Percentiles rank a stretch among this genome's conserved stretches.
Conservation (phyloP, 2,888 invertebrate species). For the Drosophila vallismaia region DNA sequence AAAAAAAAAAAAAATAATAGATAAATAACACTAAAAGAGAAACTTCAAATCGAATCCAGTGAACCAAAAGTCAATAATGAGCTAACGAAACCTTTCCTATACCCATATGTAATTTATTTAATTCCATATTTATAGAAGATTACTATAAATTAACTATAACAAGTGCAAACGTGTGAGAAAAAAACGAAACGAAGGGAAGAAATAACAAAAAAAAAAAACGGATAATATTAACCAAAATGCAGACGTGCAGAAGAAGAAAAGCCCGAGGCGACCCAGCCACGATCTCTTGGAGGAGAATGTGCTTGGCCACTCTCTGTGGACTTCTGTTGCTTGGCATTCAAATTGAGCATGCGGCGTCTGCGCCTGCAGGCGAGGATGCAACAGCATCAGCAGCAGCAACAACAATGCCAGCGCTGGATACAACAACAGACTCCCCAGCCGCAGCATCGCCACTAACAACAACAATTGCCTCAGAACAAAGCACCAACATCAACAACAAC, state of each 20-base stretch:
- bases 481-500: slow-evolving; percentile 32
- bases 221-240: slow-evolving; percentile 56
- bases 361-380: slow-evolving; percentile 73
- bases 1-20: slow-evolving; percentile 14
- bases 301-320: slow-evolving; percentile 73
- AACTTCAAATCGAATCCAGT: slow-evolving; percentile 27
- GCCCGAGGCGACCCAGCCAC: slow-evolving; percentile 47
- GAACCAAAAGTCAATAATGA: slow-evolving; percentile 39
- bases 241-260: slow-evolving; percentile 68
- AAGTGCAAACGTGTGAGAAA: slow-evolving; percentile 72
- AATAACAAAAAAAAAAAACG: slow-evolving; percentile 20
- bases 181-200: slow-evolving; percentile 36
- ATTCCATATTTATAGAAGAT: slow-evolving; percentile 46
- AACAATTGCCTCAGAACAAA: slow-evolving; percentile 69
- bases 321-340: slow-evolving; percentile 80
- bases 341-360: slow-evolving; percentile 75
- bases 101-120: slow-evolving; percentile 24
- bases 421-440: slow-evolving; percentile 47
- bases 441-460: slow-evolving; percentile 45
- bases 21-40: slow-evolving; percentile 13
- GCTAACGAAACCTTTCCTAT: slow-evolving; percentile 14
- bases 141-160: slow-evolving; percentile 45
- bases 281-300: slow-evolving; percentile 60
- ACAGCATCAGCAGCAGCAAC: slow-evolving; percentile 45
- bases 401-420: slow-evolving; percentile 61